Conservation (phyloP, 2,888 invertebrate genomes). For the Sesia bembeciformis region DNA sequence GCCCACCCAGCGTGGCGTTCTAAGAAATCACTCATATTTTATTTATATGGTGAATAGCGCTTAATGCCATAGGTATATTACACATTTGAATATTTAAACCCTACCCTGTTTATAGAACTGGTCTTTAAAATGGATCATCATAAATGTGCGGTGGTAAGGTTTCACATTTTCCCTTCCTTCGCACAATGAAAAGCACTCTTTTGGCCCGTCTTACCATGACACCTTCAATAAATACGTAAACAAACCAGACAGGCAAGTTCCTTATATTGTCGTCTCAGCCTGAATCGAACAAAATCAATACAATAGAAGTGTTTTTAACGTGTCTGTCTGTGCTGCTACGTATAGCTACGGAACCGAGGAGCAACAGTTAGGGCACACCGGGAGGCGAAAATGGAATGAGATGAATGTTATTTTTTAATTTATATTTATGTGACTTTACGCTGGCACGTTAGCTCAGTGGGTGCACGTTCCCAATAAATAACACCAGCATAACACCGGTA, state of each 20-base stretch:
- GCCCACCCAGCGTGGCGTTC: no score
- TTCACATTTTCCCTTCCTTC: no score
- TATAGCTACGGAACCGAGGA: constrained; percentile 20
- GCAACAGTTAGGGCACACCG: constrained; percentile 58
- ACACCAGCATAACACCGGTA: no score
- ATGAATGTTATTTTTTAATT: not conserved
- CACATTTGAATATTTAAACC: no score
- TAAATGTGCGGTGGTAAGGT: no score
- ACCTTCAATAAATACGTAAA: not conserved
- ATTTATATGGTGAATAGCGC: no score
- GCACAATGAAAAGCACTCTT: not conserved
- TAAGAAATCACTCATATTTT: no score
- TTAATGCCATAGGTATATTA: no score
- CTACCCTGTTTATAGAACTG: no score
- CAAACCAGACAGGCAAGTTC: not conserved
- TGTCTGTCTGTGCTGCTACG: constrained; percentile 27
- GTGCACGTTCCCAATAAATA: no score
- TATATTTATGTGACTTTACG: not conserved
- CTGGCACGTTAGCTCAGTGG: no score
- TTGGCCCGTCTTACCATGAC: constrained; percentile 1
- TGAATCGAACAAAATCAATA: constrained; percentile 68
- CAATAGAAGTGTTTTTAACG: constrained; percentile 57
- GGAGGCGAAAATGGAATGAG: constrained; percentile 16
- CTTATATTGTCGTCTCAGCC: not conserved
- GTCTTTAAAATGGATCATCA: no score